A percentile compares a stretch with the other conserved stretches of the same genome.
These are phyloP conservation scores for Darevskia nairensis DNA, from an alignment of 2,797 vertebrate genomes.

Conservation along the genomic window DNA sequence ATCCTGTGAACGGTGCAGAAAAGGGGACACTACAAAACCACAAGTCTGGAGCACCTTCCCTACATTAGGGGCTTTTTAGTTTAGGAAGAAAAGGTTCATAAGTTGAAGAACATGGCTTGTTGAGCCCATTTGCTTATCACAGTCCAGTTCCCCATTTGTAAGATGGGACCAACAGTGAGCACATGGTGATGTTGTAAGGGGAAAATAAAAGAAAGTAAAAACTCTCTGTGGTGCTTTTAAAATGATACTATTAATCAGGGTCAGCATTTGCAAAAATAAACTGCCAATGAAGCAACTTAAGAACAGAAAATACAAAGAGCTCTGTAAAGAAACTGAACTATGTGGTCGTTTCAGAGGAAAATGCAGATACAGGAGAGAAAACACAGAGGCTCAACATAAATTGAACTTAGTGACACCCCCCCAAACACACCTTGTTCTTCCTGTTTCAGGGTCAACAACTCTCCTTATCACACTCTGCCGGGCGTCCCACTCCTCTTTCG, in stretches of 20 bases:
- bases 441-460: conserved; percentile 91
- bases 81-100: no score
- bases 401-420: neutral
- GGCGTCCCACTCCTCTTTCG: conserved; percentile 96
- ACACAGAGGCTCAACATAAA: neutral
- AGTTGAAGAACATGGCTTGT: neutral
- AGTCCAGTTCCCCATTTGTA: neutral
- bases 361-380: no score
- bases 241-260: neutral
- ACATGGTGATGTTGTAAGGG: no score
- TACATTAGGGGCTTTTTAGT: neutral
- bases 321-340: neutral
- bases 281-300: neutral
- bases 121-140: neutral
- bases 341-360: neutral
- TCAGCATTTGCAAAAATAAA: neutral
- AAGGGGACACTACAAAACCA: neutral
- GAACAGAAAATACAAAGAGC: neutral
- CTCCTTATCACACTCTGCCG: conserved; percentile 92
- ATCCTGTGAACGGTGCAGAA: neutral
- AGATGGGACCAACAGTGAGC: neutral
- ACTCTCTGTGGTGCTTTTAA: neutral
- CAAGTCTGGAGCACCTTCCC: neutral
- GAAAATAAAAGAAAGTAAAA: no score
- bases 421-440: conserved; percentile 87